Conservation (phyloP, 2,797 vertebrate genomes). For the Centropyge bicolor region DNA sequence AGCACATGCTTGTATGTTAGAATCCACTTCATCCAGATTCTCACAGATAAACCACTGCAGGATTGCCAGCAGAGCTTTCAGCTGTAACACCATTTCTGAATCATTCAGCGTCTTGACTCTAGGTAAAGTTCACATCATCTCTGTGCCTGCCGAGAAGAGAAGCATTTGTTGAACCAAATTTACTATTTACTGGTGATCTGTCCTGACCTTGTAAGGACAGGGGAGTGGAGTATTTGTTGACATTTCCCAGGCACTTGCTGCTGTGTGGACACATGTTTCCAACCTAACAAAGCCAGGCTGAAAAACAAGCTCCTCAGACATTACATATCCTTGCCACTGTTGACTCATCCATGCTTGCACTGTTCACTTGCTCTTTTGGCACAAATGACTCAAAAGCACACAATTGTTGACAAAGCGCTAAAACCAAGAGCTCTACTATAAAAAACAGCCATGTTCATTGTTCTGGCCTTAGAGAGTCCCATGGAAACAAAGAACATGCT, state of each 20-base stretch:
- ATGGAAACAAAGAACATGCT: background rate
- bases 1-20: background rate
- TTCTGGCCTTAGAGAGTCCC: background rate
- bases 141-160: slow-evolving; percentile 54
- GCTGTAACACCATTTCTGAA: slow-evolving; percentile 6
- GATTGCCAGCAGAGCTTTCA: background rate
- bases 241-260: slow-evolving; percentile 83
- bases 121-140: slow-evolving; percentile 67
- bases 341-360: slow-evolving; percentile 33
- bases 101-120: slow-evolving; percentile 15
- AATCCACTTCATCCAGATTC: background rate
- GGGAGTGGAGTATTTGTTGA: slow-evolving; percentile 76
- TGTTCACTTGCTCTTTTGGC: slow-evolving; percentile 10
- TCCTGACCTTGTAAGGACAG: slow-evolving; percentile 50
- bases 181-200: slow-evolving; percentile 68
- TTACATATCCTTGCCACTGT: slow-evolving; percentile 32
- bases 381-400: background rate
- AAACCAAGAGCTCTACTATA: background rate
- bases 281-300: slow-evolving; percentile 57
- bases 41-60: background rate
- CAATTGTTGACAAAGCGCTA: background rate
- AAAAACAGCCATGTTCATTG: background rate
- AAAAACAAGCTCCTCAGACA: slow-evolving; percentile 47
- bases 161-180: slow-evolving; percentile 71
- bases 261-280: slow-evolving; percentile 65